Evolutionary conservation across 2,113 vertebrate species (phyloP).

Genomic region (Formicarius rufipectus): DNA sequence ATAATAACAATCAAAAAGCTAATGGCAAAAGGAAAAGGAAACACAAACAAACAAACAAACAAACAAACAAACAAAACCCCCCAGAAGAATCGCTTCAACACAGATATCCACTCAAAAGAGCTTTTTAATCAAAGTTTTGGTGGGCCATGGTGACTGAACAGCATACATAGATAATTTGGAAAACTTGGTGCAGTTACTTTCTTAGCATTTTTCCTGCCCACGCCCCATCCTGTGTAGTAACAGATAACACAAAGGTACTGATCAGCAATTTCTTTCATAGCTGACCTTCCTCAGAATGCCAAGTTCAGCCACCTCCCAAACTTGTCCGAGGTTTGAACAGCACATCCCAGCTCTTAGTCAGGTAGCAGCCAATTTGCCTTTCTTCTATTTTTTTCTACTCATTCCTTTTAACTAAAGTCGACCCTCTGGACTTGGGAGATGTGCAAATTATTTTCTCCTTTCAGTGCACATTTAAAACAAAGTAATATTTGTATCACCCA

Average conservation of each 20-base stretch:
- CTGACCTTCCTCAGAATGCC: not conserved
- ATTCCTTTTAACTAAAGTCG: not conserved
- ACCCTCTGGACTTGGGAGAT: not conserved
- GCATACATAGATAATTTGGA: not conserved
- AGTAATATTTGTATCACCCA: not conserved
- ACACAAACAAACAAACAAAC: not conserved
- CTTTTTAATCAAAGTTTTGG: not conserved
- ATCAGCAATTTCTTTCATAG: not conserved
- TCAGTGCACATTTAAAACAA: not conserved
- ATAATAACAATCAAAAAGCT: not conserved
- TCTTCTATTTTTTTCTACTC: not conserved
- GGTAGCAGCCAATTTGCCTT: not conserved
- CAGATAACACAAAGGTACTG: not conserved
- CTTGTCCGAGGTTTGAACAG: not conserved
- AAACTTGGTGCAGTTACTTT: not conserved
- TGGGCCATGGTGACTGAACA: not conserved
- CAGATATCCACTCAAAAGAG: not conserved
- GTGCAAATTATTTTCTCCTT: not conserved
- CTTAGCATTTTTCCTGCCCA: not conserved
- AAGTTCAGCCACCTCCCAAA: not conserved
- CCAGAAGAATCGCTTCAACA: not conserved
- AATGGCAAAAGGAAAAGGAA: not conserved
- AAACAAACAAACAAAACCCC: not conserved
- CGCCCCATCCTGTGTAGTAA: not conserved
- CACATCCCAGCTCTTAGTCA: not conserved